phyloP scores from a whole-genome alignment of 2,888 invertebrate species.

The Metacarcinus magister region DNA sequence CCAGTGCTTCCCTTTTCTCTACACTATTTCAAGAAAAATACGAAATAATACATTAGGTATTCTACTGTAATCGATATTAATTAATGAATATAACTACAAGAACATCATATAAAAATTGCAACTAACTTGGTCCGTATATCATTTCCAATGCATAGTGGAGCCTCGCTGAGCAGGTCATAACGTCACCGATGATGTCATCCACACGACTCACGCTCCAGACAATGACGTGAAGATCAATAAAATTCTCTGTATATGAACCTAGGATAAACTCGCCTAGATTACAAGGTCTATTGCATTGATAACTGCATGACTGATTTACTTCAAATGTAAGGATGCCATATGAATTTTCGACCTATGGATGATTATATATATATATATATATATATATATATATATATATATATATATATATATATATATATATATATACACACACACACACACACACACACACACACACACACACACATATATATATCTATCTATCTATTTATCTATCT shows the following conservation, averaged over 20 bases:
- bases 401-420: no score
- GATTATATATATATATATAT: no score
- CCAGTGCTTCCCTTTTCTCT: conserved; percentile 33
- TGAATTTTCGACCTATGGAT: background rate
- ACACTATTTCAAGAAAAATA: background rate
- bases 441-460: no score
- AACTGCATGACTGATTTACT: background rate
- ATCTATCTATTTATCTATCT: no score
- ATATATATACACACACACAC: no score
- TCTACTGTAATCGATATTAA: background rate
- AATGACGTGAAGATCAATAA: conserved; percentile 76
- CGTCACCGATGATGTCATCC: conserved; percentile 78
- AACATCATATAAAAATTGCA: background rate
- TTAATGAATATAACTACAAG: background rate
- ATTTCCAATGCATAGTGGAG: background rate
- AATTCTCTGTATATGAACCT: background rate
- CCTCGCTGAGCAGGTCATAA: background rate
- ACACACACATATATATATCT: no score
- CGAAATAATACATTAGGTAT: background rate
- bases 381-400: no score
- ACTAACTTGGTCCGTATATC: background rate
- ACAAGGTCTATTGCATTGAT: background rate
- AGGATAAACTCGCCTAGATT: background rate
- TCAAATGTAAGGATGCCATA: background rate
- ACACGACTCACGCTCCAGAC: conserved; percentile 74